Evolutionary conservation across 2,797 vertebrate species (phyloP).

Genomic region (Cynopterus sphinx): DNA sequence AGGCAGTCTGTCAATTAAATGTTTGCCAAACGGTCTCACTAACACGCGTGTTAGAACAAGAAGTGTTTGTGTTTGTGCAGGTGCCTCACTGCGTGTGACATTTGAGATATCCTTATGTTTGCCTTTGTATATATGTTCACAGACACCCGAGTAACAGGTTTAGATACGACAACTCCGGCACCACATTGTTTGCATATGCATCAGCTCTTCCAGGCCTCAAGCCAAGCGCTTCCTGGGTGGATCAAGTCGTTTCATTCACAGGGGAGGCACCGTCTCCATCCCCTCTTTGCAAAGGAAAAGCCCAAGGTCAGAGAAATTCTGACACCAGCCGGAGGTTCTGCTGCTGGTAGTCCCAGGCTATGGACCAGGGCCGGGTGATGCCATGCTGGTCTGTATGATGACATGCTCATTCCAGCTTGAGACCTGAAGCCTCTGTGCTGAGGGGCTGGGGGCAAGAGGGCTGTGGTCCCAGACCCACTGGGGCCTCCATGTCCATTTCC

Average conservation of each 20-base stretch:
- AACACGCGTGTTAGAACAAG: not conserved
- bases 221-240: not conserved
- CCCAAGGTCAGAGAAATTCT: not conserved
- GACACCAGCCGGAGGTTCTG: not conserved
- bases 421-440: rapidly evolving
- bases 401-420: rapidly evolving
- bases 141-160: not conserved
- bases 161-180: rapidly evolving
- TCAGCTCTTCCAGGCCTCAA: not conserved
- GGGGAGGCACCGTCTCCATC: rapidly evolving
- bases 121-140: rapidly evolving
- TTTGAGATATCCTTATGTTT: not conserved
- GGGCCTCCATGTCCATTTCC: not conserved
- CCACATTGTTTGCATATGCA: rapidly evolving
- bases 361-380: not conserved
- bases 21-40: not conserved
- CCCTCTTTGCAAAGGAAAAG: not conserved
- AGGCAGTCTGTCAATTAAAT: not conserved
- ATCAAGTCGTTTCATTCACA: too few relatives aligned
- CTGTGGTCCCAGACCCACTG: not conserved
- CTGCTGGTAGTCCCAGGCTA: not conserved
- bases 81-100: not conserved
- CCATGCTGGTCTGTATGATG: not conserved
- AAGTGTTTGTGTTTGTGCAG: not conserved
- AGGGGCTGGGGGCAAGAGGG: not conserved